Evolutionary conservation across 2,888 invertebrate species (phyloP), one percentile per base, ranked within the genome.

Genomic region (Chironomus tentans): DNA sequence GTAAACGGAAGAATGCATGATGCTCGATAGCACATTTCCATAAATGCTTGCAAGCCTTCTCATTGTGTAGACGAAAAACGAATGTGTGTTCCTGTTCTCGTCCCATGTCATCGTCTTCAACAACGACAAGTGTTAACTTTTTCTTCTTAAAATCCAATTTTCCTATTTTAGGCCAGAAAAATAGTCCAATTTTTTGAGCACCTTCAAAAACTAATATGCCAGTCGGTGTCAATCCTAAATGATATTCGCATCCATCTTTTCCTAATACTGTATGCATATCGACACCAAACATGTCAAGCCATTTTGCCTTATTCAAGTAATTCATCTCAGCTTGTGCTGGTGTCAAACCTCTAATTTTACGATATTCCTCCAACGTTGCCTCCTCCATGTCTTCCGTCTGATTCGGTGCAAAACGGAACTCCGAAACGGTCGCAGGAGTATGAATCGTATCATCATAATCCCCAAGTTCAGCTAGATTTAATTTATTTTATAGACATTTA

Each of bases 11-110:
- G 87, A 99, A 99, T 1, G 98, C 95, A 86, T 99, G 99, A 86
- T 99, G 97, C 84, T 99, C 99, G 0, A 99, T 95, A 28, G 98
- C 98, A 87, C 99, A 99, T 85, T 99, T 99, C 99, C 99, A 99
- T 78, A 99, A 86, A 85, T 99, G 99, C 84, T 99, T 99, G 83
- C 98, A 97, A 1, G 98, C 98, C 83, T 98, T 98, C 83, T 98
- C 96, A 82, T 97, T 98, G 79, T 94, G 92, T 79, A 98, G 86
- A 77, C 94, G 88, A 84, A 99, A 99, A 4, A 99, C 97, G 84
- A 99, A 99, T 0, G 98, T 98, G 84, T 99, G 99, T 82, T 99
- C 97, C 82, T 98, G 97, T 84, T 98, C 96, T 71, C 92, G 88
- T 0, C 97, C 97, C 83, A 96, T 94, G 82, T 98, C 98, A 82